These are phyloP conservation scores for Sminthurinus aureus DNA, from an alignment of 2,888 invertebrate genomes.

Conservation along the genomic window DNA sequence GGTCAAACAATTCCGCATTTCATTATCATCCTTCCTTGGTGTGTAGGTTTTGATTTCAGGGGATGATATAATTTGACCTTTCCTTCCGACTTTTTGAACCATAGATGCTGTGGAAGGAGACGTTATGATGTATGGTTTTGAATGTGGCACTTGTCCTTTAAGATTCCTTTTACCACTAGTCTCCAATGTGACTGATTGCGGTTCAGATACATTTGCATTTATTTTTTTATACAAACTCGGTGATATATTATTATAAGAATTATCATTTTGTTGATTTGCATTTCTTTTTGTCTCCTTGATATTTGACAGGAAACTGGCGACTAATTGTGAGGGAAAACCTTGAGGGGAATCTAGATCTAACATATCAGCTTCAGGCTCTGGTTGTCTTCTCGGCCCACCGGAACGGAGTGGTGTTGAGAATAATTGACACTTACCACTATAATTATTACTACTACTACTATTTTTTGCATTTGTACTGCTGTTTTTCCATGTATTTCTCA, in stretches of 20 bases:
- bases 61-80: not conserved
- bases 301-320: not conserved
- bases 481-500: not conserved
- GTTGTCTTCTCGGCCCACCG: not conserved
- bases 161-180: not conserved
- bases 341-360: not conserved
- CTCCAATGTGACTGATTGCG: too few relatives aligned
- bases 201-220: too few relatives aligned
- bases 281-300: too few relatives aligned
- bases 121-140: not conserved
- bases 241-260: not conserved
- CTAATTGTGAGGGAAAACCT: not conserved
- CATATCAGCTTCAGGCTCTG: not conserved
- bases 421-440: not conserved
- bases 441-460: not conserved
- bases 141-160: not conserved
- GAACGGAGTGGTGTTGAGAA: not conserved
- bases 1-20: not conserved
- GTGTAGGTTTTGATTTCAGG: not conserved
- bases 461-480: not conserved
- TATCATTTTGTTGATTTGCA: too few relatives aligned
- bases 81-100: not conserved
- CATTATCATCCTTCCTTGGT: not conserved
- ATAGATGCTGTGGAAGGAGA: not conserved
- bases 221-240: not conserved